Base-by-base conservation (phyloP, 2,888 invertebrate species). In the Sussaba pulchella region DNA sequence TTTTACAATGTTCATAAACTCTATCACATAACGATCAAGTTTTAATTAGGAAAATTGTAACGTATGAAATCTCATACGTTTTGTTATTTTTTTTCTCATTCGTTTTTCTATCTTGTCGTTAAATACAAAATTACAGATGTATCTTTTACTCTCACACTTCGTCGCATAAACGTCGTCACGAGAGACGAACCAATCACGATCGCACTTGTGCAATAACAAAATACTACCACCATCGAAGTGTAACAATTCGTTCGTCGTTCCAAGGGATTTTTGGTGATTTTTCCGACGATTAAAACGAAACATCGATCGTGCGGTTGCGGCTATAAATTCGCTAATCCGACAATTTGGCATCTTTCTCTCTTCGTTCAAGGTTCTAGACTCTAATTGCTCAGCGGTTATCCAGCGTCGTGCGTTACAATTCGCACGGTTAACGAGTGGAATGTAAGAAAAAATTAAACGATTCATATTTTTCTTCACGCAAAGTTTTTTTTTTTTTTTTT, bases 1-100 rank as follows among this genome's bases (percentile, higher is more conserved):
- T 24, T 64, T 76, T 69, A 76, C 76, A 76, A 69, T 61, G 69
- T 61, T 70, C 69, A 76, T 36, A 76, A 70, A 70, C 43, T 63
- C 69, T 69, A 76, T 69, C 31, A 36, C 43, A 59, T 61, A 69
- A 63, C 31, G 43, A 61, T 76, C 63, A 52, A 6, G 63, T 21
- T 50, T 50, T 45, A 59, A 31, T 10, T 47, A 50, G 43, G 24
- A 61, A 75, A 59, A 17, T 24, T 66, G 57, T 36, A 59, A 39
- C 26, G 47, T 21, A 57, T n/a, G 66, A 45, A 24, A 10, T 57
- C 43, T 57, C 31, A 24, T 8, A 9, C 9, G 31, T 21, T 61
- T 21, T 50, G n/a, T 66, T n/a, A n/a, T 70, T 57, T 31, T 21
- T 8, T 24, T 31, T 36, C 2, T 63, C 41, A 19, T 31, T 31